Conservation (phyloP, 1,140 invertebrate genomes). For the Drosophila ambigua region DNA sequence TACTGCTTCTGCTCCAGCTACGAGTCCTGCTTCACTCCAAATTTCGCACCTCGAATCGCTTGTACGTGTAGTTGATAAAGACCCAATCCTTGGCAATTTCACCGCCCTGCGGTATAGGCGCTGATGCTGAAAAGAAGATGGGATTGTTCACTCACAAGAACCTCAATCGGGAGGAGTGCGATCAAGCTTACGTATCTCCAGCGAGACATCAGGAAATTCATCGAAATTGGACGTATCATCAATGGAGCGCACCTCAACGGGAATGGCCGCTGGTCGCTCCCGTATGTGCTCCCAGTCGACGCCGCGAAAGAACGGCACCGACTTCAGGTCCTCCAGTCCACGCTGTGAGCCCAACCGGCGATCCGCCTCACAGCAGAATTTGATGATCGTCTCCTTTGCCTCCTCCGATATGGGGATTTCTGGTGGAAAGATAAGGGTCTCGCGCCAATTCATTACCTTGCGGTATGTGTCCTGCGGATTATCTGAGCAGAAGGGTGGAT, state of each 20-base stretch:
- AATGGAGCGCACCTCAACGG: conserved; percentile 96
- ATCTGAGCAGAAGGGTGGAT: conserved; percentile 99
- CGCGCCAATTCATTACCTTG: conserved; percentile 99
- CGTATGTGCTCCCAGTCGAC: conserved; percentile 98
- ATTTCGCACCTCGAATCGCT: conserved; percentile 94
- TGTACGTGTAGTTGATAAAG: conserved; percentile 99
- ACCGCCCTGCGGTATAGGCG: conserved; percentile 91
- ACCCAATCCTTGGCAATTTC: conserved; percentile 98
- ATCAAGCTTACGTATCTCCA: conserved; percentile 96
- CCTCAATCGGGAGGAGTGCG: too few relatives aligned
- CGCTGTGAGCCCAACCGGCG: conserved; percentile 94
- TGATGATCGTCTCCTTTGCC: conserved; percentile 92
- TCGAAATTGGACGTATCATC: conserved; percentile 99
- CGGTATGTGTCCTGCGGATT: conserved; percentile 99
- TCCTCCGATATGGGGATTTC: conserved; percentile 99
- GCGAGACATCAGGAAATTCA: conserved; percentile 99
- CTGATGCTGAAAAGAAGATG: conserved; percentile 87
- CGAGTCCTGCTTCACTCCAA: conserved; percentile 67
- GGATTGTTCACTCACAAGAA: background rate
- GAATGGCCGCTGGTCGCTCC: conserved; percentile 98
- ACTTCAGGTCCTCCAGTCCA: conserved; percentile 94
- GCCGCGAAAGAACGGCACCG: conserved; percentile 94
- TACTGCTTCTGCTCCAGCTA: conserved; percentile 31
- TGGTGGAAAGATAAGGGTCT: conserved; percentile 98
- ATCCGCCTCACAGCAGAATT: conserved; percentile 98